These are phyloP conservation scores for Rhipidura dahli DNA, from an alignment of 2,113 vertebrate genomes.

Conservation along the genomic window DNA sequence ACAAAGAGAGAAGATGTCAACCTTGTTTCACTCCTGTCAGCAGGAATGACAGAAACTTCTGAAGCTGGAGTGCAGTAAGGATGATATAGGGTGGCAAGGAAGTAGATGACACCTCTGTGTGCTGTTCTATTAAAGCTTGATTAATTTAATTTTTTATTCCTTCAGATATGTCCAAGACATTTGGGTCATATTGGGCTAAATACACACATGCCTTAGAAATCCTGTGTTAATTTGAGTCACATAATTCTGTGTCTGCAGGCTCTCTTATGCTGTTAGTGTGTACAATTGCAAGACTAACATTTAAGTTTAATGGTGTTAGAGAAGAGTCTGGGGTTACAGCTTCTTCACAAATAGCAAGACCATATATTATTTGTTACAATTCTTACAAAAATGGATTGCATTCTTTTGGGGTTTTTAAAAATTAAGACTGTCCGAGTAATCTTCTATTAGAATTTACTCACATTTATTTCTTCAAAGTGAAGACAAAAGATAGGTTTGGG, in stretches of 20 bases:
- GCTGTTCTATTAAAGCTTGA: background rate
- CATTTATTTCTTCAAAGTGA: background rate
- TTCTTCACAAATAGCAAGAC: background rate
- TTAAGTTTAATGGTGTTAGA: background rate
- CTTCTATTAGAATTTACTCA: background rate
- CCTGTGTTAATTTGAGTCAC: background rate
- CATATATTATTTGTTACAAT: background rate
- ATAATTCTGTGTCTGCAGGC: background rate
- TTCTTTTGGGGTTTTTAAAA: background rate
- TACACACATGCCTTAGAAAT: background rate
- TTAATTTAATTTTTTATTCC: background rate
- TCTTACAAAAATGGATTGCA: background rate
- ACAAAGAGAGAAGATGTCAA: background rate
- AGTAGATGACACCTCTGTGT: background rate
- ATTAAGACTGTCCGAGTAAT: background rate
- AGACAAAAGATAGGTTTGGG: background rate
- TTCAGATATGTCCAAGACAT: background rate
- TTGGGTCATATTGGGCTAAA: background rate
- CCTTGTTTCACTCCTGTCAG: background rate
- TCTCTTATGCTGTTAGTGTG: background rate
- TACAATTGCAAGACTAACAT: background rate
- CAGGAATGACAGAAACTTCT: background rate
- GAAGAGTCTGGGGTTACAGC: background rate
- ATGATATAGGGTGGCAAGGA: background rate
- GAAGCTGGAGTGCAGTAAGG: background rate